phyloP scores from a whole-genome alignment of 2,797 vertebrate species.

The Ctenopoma kingsleyae region DNA sequence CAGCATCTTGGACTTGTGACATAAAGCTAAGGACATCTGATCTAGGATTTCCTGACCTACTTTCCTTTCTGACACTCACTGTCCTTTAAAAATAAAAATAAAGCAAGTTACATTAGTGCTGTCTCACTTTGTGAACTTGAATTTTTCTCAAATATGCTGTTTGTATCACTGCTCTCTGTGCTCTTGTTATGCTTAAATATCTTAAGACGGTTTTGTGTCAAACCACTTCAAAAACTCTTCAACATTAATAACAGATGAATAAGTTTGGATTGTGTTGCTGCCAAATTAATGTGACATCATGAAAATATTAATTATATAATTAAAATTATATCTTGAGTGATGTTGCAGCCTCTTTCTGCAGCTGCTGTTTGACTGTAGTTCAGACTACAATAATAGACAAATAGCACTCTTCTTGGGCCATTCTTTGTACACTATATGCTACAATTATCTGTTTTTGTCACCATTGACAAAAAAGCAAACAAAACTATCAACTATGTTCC shows the following conservation, averaged over 20 bases:
- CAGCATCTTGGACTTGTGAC: background rate
- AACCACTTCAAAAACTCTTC: background rate
- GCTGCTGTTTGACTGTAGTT: background rate
- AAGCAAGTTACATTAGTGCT: background rate
- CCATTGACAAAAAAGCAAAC: background rate
- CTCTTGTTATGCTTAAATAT: constrained; percentile 3
- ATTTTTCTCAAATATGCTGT: background rate
- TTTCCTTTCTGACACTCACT: background rate
- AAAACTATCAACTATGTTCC: background rate
- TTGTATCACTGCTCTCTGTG: constrained; percentile 2
- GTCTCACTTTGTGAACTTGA: background rate
- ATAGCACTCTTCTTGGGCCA: background rate
- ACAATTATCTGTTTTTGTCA: background rate
- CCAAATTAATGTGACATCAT: background rate
- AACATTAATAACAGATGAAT: background rate
- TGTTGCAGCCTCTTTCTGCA: background rate
- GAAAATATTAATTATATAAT: background rate
- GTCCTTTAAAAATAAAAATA: background rate
- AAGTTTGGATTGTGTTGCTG: background rate
- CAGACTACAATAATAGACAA: background rate
- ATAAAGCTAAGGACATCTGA: background rate
- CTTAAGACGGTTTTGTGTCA: background rate
- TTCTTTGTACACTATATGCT: background rate
- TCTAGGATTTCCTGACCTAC: background rate
- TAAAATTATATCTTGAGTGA: constrained; percentile 4